Base-by-base conservation (phyloP, 2,888 invertebrate species). In the Mythimna pallens region DNA sequence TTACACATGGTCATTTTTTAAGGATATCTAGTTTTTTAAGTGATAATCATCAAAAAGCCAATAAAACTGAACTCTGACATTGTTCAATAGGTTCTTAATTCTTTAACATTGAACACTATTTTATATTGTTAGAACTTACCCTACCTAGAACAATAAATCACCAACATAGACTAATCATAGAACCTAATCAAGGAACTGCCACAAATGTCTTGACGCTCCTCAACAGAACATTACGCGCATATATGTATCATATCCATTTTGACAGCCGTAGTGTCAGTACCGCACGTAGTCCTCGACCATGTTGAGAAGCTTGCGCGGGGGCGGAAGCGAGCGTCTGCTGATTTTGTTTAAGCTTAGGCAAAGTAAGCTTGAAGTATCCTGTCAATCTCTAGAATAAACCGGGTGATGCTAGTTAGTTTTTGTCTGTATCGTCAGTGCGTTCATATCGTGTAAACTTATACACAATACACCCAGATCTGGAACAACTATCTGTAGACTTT, bases 231-330 rank as follows among this genome's bases (percentile, higher is more conserved):
- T 65, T 58, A 70, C 62, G 47, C 40, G 30, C 58, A 20, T 52
- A 74, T 80, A 83, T 83, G 83, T 81, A 83, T 81, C 83, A 79
- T 81, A 83, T 61, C 80, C n/a, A 47, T 17, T 62, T 43, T 72
- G 81, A 83, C 83, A 81, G 71, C n/a, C 40, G 66, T 43, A 67
- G 76, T 72, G 80, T 69, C 74, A 79, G 83, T 61, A 40, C 58
- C 69, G 63, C 65, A 65, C 30, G 25, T 40, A 4, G 14, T 4
- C 5, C 7, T 22, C 40, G 61, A 17, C 9, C 14, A 40, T 22
- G 1, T 22, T 40, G n/a, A 40, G 7, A 4, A 14, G 40, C 40
- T 7, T 22, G 9, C n/a, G 59, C 59, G 55, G 55, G n/a, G 2
- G 25, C n/a, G 6, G 12, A 30, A 20, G 30, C 57, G 36, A 7